A percentile compares a stretch with the other conserved stretches of the same genome.
phyloP scores from a whole-genome alignment of 2,888 invertebrate genomes.

The Parasteatoda lunata region DNA sequence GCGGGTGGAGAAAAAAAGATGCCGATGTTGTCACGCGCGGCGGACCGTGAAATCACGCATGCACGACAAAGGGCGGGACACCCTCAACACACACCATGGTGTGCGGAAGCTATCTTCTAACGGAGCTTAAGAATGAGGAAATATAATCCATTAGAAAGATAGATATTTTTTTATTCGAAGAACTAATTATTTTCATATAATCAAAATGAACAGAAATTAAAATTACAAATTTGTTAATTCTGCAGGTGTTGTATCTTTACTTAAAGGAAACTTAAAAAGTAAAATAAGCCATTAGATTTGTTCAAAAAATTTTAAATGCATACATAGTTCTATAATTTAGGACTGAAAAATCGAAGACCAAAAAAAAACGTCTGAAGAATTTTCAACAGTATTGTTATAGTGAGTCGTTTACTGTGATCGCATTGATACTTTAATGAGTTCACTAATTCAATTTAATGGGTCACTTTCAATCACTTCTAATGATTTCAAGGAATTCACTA shows the following conservation, averaged over 20 bases:
- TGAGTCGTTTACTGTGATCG: too few species aligned
- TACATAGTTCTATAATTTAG: too few species aligned
- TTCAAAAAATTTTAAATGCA: too few species aligned
- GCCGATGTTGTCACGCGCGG: conserved; percentile 33
- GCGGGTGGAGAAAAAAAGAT: neutral
- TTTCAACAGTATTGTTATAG: too few species aligned
- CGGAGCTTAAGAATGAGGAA: conserved; percentile 7
- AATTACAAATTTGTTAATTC: neutral
- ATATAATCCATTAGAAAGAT: neutral
- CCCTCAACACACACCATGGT: neutral
- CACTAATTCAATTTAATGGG: too few species aligned
- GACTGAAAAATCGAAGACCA: too few species aligned
- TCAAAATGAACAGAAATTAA: neutral
- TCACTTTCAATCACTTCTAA: too few species aligned
- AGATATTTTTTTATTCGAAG: neutral
- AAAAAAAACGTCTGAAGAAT: too few species aligned
- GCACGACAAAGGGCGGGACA: neutral
- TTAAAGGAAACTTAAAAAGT: too few species aligned
- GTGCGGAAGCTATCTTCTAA: neutral
- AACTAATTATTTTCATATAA: neutral
- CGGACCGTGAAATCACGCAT: conserved; percentile 61
- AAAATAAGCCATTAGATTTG: too few species aligned
- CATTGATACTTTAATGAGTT: too few species aligned
- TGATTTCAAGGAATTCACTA: too few species aligned
- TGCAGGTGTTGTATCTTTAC: neutral